A percentile compares a stretch with the other conserved stretches of the same genome.
Evolutionary conservation across 2,797 vertebrate species (phyloP).

Genomic region (Gymnoscopelus braueri): DNA sequence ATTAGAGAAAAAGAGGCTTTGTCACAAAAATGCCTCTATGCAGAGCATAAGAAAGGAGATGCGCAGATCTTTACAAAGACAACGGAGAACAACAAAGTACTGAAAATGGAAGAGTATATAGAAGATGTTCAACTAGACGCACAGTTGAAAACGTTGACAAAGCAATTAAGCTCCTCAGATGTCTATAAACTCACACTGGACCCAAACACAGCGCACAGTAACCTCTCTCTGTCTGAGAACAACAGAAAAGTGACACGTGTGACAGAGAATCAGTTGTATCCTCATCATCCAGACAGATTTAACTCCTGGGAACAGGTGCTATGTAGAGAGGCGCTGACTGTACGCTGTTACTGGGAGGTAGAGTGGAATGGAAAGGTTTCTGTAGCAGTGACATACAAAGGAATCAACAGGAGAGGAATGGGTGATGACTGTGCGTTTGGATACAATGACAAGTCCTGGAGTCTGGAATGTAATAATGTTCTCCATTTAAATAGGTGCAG

Average conservation of each 20-base stretch:
- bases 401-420: conserved; percentile 7
- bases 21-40: no score
- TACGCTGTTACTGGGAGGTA: conserved; percentile 15
- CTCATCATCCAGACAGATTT: conserved; percentile 20
- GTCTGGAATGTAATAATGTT: no score
- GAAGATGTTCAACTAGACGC: no score
- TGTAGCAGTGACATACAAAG: conserved; percentile 9
- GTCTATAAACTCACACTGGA: no score
- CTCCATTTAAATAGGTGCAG: no score
- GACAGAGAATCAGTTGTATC: conserved; percentile 9
- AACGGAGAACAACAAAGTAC: no score
- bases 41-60: no score
- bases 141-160: no score
- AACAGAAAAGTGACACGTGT: conserved; percentile 8
- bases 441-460: no score
- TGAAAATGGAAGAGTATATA: no score
- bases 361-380: conserved; percentile 3
- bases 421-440: conserved; percentile 6
- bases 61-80: no score
- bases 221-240: conserved; percentile 1
- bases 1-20: conserved; percentile 16
- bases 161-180: neutral
- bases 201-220: no score
- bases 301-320: conserved; percentile 8
- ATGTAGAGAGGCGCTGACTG: conserved; percentile 13